These are phyloP conservation scores for Perccottus glenii DNA, from an alignment of 2,113 vertebrate genomes.

Conservation along the genomic window DNA sequence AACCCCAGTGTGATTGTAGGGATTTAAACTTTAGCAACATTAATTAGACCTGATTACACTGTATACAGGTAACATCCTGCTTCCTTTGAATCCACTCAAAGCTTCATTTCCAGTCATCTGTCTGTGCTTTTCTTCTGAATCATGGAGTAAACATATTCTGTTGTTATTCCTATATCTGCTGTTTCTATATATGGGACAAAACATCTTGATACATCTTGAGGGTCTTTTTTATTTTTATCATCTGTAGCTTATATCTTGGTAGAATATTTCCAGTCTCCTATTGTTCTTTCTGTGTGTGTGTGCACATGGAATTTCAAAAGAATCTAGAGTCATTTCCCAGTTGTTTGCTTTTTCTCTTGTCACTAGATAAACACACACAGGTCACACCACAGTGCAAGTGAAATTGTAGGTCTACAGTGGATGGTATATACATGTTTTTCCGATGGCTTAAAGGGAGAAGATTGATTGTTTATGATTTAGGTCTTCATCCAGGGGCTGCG, in stretches of 20 bases:
- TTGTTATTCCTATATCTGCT: neutral
- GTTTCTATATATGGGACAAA: constrained; percentile 17
- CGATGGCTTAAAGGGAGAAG: constrained; percentile 28
- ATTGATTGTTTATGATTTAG: constrained; percentile 50
- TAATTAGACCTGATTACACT: constrained; percentile 57
- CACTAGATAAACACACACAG: constrained; percentile 3
- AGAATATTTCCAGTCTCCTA: neutral
- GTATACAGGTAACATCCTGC: constrained; percentile 32
- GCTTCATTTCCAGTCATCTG: constrained; percentile 25
- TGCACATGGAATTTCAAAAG: constrained; percentile 16
- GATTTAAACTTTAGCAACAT: constrained; percentile 47
- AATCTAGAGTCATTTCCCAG: neutral
- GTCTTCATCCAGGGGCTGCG: constrained; percentile 34
- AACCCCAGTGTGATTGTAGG: constrained; percentile 40
- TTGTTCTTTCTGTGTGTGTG: constrained; percentile 2
- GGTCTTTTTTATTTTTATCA: constrained; percentile 5
- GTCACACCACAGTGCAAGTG: constrained; percentile 22
- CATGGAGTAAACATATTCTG: no score
- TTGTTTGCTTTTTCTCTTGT: neutral
- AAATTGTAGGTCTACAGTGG: constrained; percentile 9
- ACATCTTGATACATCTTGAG: neutral
- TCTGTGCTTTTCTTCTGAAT: constrained; percentile 17
- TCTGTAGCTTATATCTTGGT: neutral
- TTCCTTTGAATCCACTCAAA: constrained; percentile 37
- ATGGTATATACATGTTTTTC: constrained; percentile 19